Evolutionary conservation across 2,888 invertebrate species (phyloP).

Genomic region (Acleris literana): DNA sequence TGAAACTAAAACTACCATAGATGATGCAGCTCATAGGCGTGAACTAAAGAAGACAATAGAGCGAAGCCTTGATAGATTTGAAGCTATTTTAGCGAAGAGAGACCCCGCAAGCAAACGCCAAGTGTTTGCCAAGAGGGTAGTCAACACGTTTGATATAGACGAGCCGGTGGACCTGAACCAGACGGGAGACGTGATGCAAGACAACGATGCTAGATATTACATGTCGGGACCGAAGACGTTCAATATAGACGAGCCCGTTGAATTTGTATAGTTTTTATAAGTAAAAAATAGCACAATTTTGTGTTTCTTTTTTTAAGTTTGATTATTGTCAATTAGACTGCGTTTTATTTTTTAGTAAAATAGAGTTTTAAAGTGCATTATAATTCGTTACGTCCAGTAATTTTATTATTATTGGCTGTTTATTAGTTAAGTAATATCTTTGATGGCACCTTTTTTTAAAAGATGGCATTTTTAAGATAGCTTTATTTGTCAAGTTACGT

Average conservation of each 20-base stretch:
- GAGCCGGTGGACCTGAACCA: constrained; percentile 57
- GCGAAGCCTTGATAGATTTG: constrained; percentile 74
- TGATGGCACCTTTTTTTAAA: too few species aligned
- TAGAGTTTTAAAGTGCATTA: too few species aligned
- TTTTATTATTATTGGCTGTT: too few species aligned
- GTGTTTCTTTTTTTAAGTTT: not conserved
- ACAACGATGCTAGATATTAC: constrained; percentile 53
- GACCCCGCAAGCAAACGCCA: constrained; percentile 36
- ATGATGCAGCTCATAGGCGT: constrained; percentile 47
- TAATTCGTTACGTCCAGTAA: too few species aligned
- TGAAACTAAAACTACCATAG: constrained; percentile 24
- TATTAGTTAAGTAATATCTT: too few species aligned
- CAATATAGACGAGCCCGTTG: constrained; percentile 83
- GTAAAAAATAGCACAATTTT: not conserved
- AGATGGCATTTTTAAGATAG: too few species aligned
- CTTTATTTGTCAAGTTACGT: too few species aligned
- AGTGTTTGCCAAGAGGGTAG: constrained; percentile 39
- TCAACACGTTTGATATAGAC: constrained; percentile 80
- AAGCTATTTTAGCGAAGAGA: constrained; percentile 62
- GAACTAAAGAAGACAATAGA: constrained; percentile 70
- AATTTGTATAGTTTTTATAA: constrained; percentile 41
- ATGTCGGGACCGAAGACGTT: constrained; percentile 80
- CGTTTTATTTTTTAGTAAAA: too few species aligned
- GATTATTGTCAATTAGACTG: too few species aligned
- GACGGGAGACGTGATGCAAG: constrained; percentile 15